A percentile compares a stretch with the other conserved stretches of the same genome.
phyloP scores from a whole-genome alignment of 2,888 invertebrate species.

The Lasioglossum zephyrum region DNA sequence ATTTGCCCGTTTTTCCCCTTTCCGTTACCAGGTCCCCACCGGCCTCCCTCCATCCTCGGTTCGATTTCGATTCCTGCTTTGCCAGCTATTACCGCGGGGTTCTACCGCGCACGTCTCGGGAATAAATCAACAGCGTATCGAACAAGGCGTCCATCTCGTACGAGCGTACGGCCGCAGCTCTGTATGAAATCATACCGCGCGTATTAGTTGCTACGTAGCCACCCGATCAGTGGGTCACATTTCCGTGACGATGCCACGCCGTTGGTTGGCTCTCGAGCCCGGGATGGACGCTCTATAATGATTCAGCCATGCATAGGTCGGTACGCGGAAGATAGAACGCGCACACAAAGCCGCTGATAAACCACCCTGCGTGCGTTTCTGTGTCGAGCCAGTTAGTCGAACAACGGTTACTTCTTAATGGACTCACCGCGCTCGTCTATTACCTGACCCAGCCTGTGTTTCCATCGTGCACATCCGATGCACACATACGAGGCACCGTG shows the following conservation, averaged over 20 bases:
- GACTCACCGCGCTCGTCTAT: conserved; percentile 67
- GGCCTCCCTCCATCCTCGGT: background rate
- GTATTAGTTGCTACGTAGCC: conserved; percentile 33
- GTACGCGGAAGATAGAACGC: conserved; percentile 27
- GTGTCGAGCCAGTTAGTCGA: conserved; percentile 66
- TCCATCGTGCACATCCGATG: conserved; percentile 30
- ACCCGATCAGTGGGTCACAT: conserved; percentile 44
- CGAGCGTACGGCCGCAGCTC: background rate
- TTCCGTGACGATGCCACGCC: conserved; percentile 34
- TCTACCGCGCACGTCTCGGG: background rate
- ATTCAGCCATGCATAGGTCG: conserved; percentile 20
- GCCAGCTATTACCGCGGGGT: background rate
- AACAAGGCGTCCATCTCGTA: conserved; percentile 14
- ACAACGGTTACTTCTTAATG: conserved; percentile 75
- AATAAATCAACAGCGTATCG: conserved; percentile 25
- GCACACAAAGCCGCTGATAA: conserved; percentile 41
- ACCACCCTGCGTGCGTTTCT: conserved; percentile 48
- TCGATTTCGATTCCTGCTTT: conserved; percentile 20
- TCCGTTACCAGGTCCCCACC: background rate
- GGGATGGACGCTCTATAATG: conserved; percentile 45
- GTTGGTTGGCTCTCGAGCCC: conserved; percentile 52
- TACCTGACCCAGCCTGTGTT: conserved; percentile 55
- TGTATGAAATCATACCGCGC: conserved; percentile 22
- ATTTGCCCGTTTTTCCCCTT: conserved; percentile 7
- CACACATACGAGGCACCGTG: conserved; percentile 36